phyloP scores from a whole-genome alignment of 2,113 vertebrate species.

The Nothoprocta pentlandii region DNA sequence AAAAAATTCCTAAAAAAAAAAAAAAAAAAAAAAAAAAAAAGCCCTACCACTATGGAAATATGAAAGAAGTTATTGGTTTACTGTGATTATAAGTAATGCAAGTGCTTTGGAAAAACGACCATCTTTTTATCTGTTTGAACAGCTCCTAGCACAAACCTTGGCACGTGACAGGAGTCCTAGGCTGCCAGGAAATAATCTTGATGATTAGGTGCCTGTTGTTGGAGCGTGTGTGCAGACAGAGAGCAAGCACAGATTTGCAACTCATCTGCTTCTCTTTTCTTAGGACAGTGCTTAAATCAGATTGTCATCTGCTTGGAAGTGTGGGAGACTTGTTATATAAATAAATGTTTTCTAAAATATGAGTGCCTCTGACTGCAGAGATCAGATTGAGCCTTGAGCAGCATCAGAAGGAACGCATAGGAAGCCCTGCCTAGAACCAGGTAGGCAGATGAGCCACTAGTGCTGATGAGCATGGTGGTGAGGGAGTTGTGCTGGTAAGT shows the following conservation, averaged over 20 bases:
- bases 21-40: neutral
- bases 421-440: neutral
- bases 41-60: neutral
- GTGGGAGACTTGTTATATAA: neutral
- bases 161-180: neutral
- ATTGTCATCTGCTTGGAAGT: neutral
- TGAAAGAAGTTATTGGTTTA: neutral
- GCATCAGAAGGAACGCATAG: neutral
- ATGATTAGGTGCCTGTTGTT: neutral
- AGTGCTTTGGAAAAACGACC: neutral
- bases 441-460: neutral
- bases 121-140: neutral
- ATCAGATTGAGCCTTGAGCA: neutral
- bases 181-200: neutral
- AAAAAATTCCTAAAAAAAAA: no score
- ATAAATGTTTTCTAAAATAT: neutral
- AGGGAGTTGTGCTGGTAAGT: neutral
- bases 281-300: neutral
- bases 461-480: neutral
- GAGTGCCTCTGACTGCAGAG: neutral
- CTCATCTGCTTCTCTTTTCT: neutral
- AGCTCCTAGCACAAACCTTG: neutral
- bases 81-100: neutral
- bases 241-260: neutral
- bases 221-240: neutral